Base-by-base conservation (phyloP, 2,888 invertebrate species). In the Chymomyza caudatula region DNA sequence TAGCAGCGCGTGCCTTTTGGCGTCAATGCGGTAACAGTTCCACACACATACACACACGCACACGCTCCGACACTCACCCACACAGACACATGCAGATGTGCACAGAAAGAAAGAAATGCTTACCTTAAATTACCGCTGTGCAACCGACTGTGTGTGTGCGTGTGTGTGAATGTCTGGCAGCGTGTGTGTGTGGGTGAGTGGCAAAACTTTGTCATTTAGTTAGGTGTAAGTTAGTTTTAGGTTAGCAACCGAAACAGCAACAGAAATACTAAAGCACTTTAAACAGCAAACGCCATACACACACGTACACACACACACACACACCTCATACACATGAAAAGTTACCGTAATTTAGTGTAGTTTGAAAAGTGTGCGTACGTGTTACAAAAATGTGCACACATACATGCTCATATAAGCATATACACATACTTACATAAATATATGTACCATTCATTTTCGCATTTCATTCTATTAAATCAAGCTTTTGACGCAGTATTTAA, bases 161-260 rank as follows among this genome's bases (percentile, higher is more conserved):
- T 3, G 20, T 19, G 49, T 19, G 51, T 22, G 29, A 11, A 15
- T 17, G 8, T 13, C 6, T 54, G 52, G 4, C n/a, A 15, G 22
- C 11, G 25, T 55, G 55, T 13, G 49, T 49, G 17, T 17, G 17
- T 15, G 49, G 4, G 49, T 49, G 49, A 49, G 49, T 49, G 15
- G 49, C n/a, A 51, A 58, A 59, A 59, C 59, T 59, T 59, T 59
- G 59, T 59, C 59, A 59, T 59, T 59, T 77, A 86, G 80, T 80
- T 86, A 80, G 85, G 85, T 81, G 85, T 73, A 80, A 86, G 80
- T 86, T 84, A 84, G 86, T 86, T 86, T 86, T 86, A 74, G 86
- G 81, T 80, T 80, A 84, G 78, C 70, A 66, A 67, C 68, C 70
- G 69, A 72, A 78, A 67, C 68, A 73, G 69, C 76, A 78, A 75